Base-by-base conservation (phyloP, 2,797 vertebrate species). In the Lagodon rhomboides region DNA sequence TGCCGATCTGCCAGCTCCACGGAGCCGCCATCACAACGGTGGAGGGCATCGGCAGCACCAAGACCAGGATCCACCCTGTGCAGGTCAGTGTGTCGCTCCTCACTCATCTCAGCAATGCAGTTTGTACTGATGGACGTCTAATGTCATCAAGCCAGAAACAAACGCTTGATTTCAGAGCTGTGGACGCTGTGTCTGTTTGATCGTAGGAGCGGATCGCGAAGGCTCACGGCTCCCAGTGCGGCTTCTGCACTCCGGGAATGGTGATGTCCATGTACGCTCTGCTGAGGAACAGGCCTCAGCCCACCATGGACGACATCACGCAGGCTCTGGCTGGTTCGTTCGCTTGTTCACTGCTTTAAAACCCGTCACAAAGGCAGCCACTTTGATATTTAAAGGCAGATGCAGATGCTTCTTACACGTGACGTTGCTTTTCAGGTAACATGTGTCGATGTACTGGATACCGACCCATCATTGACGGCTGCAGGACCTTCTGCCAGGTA, bases 241-340 rank as follows among this genome's bases (percentile, higher is more conserved):
- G 97, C 30, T 99, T 98, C 94, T 99, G 97, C 85, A 97, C 97
- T 0, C 97, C 97, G 0, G 98, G 97, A 50, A 97, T 99, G 95
- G 98, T 99, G 92, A 98, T 98, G 97, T 97, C 97, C 71, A 95
- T 96, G 92, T 99, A 98, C 67, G 38, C 96, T 0, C 94, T 98
- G 81, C 92, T 99, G 77, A 97, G 97, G 85, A 99, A 96, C 88
- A 89, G 94, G 4, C 94, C 89, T 0, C 91, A 95, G 65, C 96
- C 96, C 83, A 93, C 79, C 44, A 89, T 96, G 92, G 95, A 96
- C 0, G 95, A 98, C 80, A 91, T 97, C 73, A 89, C 81, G 1
- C 90, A 95, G 74, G 94, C 95, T 47, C 90, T 98, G 20, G 95
- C 90, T 2, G 95, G 96, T 97, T 9, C 8, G 73, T 80, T 23